Evolutionary conservation across 2,888 invertebrate species (phyloP).

Genomic region (Cheilosia variabilis): DNA sequence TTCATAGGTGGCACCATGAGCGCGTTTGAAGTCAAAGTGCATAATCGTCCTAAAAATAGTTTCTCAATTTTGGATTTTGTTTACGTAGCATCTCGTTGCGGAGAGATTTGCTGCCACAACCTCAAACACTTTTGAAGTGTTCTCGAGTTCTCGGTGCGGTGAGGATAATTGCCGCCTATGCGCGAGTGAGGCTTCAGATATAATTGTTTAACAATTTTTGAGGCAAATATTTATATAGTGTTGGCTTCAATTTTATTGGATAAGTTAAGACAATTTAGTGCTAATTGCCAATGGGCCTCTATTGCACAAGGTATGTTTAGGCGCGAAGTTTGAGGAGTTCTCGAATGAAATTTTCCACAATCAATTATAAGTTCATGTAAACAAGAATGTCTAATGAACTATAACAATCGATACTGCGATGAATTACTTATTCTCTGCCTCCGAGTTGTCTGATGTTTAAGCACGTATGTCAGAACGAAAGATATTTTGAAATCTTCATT

Average conservation of each 20-base stretch:
- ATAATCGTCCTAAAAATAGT: conserved; percentile 54
- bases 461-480: too few species aligned
- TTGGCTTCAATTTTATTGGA: not conserved
- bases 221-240: conserved; percentile 26
- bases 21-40: conserved; percentile 41
- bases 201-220: conserved; percentile 34
- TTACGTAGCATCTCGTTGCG: conserved; percentile 18
- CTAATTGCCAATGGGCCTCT: not conserved
- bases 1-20: not conserved
- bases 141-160: conserved; percentile 33
- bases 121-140: conserved; percentile 55
- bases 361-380: too few species aligned
- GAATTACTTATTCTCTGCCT: too few species aligned
- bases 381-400: too few species aligned
- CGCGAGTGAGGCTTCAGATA: conserved; percentile 7
- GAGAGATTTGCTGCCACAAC: not conserved
- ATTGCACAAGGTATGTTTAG: not conserved
- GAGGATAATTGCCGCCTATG: conserved; percentile 12
- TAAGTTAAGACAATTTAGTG: not conserved
- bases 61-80: conserved; percentile 26
- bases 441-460: too few species aligned
- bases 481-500: too few species aligned
- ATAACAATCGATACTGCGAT: too few species aligned
- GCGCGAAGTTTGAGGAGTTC: too few species aligned
- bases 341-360: too few species aligned